Evolutionary conservation across 2,888 invertebrate species (phyloP).

Genomic region (Parascotia fuliginaria): DNA sequence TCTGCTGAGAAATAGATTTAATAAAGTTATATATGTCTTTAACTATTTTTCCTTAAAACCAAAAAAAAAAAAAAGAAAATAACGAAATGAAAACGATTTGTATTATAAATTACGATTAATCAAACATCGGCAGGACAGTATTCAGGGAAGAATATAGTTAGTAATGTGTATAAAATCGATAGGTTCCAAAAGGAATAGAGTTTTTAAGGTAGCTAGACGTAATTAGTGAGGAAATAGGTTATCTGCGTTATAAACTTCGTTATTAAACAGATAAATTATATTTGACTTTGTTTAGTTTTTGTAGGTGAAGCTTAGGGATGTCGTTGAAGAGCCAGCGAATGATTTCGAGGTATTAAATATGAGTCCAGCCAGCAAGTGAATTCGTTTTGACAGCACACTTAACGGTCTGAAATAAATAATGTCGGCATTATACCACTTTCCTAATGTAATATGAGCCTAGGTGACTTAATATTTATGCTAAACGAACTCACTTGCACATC

Average conservation of each 20-base stretch:
- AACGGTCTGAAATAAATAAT: neutral
- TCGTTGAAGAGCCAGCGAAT: conserved; percentile 19
- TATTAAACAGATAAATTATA: conserved; percentile 65
- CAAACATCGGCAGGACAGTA: conserved; percentile 31
- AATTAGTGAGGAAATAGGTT: conserved; percentile 70
- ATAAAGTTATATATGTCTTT: conserved; percentile 29
- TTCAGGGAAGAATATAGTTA: conserved; percentile 36
- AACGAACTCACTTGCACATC: conserved; percentile 10
- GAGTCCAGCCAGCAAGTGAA: conserved; percentile 8
- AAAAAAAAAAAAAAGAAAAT: conserved; percentile 32
- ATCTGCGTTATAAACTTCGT: conserved; percentile 62
- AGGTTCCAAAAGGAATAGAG: conserved; percentile 57
- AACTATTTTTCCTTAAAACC: conserved; percentile 43
- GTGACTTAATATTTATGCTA: neutral
- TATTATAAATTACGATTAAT: conserved; percentile 38
- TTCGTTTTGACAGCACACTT: conserved; percentile 1
- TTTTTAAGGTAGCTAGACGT: conserved; percentile 74
- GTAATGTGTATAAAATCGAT: conserved; percentile 52
- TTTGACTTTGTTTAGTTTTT: conserved; percentile 61
- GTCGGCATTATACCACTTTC: neutral
- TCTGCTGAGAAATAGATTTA: conserved; percentile 36
- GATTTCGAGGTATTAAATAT: conserved; percentile 13
- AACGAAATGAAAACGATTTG: conserved; percentile 36
- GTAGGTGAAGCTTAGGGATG: conserved; percentile 42
- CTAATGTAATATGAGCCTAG: neutral